These are phyloP conservation scores for Adelosebastes latens DNA, from an alignment of 2,797 vertebrate species.

Conservation along the genomic window DNA sequence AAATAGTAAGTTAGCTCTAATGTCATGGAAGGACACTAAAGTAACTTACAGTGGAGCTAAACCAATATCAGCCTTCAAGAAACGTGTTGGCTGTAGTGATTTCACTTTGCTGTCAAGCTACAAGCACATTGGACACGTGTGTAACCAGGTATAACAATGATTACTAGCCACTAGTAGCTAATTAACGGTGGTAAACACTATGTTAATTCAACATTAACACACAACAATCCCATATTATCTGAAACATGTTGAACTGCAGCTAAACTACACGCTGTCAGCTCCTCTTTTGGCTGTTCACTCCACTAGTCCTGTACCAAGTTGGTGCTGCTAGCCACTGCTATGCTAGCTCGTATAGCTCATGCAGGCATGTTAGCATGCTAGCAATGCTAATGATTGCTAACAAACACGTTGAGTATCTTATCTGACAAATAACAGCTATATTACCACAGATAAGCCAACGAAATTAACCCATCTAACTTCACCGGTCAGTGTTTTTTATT, in stretches of 20 bases:
- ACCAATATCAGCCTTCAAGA: not conserved
- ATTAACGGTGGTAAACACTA: not conserved
- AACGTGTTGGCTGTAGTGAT: not conserved
- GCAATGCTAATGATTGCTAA: constrained; percentile 48
- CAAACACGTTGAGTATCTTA: not conserved
- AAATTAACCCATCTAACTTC: accelerated
- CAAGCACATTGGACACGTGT: constrained; percentile 51
- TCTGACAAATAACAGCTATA: not conserved
- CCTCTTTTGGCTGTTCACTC: not conserved
- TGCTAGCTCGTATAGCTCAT: not conserved
- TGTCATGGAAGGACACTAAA: not conserved
- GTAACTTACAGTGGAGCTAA: not conserved
- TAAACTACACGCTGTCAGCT: not conserved
- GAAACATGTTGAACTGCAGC: not conserved
- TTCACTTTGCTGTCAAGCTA: constrained; percentile 11
- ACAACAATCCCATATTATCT: not conserved
- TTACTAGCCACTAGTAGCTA: not conserved
- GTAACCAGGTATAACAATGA: constrained; percentile 6
- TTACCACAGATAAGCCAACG: not conserved
- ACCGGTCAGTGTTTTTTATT: accelerated
- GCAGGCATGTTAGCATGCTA: constrained; percentile 42
- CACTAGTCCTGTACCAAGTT: not conserved
- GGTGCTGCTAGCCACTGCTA: not conserved
- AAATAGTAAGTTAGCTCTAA: not conserved
- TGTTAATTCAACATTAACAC: not conserved